A percentile compares a stretch with the other conserved stretches of the same genome.
Evolutionary conservation across 2,888 invertebrate genomes (phyloP).

Genomic region (Acanthosepion esculentum): DNA sequence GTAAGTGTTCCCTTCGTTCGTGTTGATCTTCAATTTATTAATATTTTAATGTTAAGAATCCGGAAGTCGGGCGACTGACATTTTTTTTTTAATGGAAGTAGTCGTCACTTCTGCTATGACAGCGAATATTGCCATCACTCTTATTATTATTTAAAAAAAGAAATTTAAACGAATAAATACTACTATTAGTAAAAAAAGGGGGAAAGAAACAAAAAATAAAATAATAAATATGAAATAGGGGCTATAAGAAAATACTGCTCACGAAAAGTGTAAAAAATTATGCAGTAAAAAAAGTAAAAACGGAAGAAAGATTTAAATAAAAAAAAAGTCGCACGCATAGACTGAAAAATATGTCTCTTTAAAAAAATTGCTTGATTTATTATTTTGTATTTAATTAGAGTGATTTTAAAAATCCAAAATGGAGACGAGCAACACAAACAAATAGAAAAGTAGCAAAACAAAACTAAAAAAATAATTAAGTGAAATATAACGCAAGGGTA

Average conservation of each 20-base stretch:
- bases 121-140: too few relatives aligned
- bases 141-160: too few relatives aligned
- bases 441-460: not conserved
- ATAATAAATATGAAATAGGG: not conserved
- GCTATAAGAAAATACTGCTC: not conserved
- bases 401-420: not conserved
- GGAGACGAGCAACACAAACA: not conserved
- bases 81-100: not conserved
- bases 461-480: not conserved
- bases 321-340: not conserved
- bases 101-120: too few relatives aligned
- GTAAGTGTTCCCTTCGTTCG: not conserved
- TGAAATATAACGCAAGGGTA: not conserved
- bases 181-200: not conserved
- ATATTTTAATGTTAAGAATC: not conserved
- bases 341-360: not conserved
- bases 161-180: too few relatives aligned
- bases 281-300: not conserved
- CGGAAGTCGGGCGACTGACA: not conserved
- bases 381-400: not conserved
- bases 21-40: constrained; percentile 18
- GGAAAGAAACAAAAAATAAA: not conserved
- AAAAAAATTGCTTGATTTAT: not conserved
- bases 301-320: not conserved
- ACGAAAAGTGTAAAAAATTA: not conserved